Base-by-base conservation (phyloP, 1,140 invertebrate genomes). In the Hypothenemus hampei region DNA sequence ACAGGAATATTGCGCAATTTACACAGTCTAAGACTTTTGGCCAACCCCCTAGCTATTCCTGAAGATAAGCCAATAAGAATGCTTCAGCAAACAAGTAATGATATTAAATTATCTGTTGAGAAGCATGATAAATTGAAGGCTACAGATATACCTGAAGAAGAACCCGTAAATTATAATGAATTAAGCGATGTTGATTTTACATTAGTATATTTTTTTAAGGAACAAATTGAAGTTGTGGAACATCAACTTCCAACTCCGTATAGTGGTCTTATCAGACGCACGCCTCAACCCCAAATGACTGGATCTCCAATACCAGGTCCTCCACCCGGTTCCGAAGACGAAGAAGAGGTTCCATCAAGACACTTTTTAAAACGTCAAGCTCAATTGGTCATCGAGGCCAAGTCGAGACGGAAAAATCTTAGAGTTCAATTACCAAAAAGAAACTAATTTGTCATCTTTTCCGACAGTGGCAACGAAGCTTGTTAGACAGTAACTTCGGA, bases 301-400 rank as follows among this genome's bases (percentile, higher is more conserved):
- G 46, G 65, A n/a, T 64, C 68, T 1, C n/a, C n/a, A n/a, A n/a
- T n/a, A n/a, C 60, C 64, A 16, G 48, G 62, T 40, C 59, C 61
- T 16, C 57, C 57, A 18, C 43, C 60, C 11, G 79, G 73, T 13
- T 82, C 84, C 0, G 86, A 88, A 45, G 88, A 91, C 57, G 87
- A 90, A 64, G 87, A 87, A 51, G 89, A 92, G 67, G 83, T 91
- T 35, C 85, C 88, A 0, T 85, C 88, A 0, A 76, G 89, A 60
- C 83, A 78, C 47, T 82, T 80, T 62, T 71, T 93, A 24, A 92
- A 91, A 72, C 75, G 86, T 55, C 88, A 91, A 69, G 87, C 89
- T 1, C 86, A 90, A 67, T 71, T 90, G 4, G 84, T 90, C 20
- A 80, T 91, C 11, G 89, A 91, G 69, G 84, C 87, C 1, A 91